These are phyloP conservation scores for Temnothorax curvispinosus DNA, from an alignment of 1,140 invertebrate species.

Conservation along the genomic window DNA sequence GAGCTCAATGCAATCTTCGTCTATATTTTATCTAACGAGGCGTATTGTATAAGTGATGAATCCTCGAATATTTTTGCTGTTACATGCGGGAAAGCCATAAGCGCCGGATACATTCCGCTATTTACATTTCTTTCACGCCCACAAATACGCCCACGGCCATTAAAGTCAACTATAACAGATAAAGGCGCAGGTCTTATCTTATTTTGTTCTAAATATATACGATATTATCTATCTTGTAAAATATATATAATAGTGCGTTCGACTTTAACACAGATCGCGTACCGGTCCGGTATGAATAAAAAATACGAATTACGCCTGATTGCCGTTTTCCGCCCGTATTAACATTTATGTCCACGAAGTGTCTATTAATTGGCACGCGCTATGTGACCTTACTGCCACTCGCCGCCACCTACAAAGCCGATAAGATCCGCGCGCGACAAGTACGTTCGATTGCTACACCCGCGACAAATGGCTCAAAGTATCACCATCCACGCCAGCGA, in stretches of 20 bases:
- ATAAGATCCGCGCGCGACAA: constrained; percentile 50
- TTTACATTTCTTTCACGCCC: constrained; percentile 45
- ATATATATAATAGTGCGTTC: background rate
- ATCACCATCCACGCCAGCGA: constrained; percentile 20
- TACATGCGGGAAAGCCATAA: background rate
- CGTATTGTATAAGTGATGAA: constrained; percentile 57
- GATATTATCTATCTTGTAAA: background rate
- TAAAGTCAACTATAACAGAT: constrained; percentile 12
- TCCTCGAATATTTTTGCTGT: constrained; percentile 20
- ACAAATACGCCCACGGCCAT: background rate
- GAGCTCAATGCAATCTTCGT: constrained; percentile 51
- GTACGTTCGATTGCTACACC: constrained; percentile 35
- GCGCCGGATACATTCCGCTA: constrained; percentile 24
- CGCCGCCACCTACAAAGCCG: constrained; percentile 32
- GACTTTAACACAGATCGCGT: background rate
- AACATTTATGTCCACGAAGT: constrained; percentile 36
- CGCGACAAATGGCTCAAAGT: constrained; percentile 30
- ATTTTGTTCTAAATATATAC: background rate
- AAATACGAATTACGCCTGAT: background rate
- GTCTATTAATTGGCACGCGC: constrained; percentile 44
- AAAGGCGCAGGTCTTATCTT: background rate
- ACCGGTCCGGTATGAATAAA: constrained; percentile 26
- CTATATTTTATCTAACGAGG: constrained; percentile 63
- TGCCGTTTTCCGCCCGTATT: background rate
- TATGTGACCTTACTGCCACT: constrained; percentile 19